Conservation (phyloP, 35 echinoderm and acorn worm genomes). For the Chiridota heheva region DNA sequence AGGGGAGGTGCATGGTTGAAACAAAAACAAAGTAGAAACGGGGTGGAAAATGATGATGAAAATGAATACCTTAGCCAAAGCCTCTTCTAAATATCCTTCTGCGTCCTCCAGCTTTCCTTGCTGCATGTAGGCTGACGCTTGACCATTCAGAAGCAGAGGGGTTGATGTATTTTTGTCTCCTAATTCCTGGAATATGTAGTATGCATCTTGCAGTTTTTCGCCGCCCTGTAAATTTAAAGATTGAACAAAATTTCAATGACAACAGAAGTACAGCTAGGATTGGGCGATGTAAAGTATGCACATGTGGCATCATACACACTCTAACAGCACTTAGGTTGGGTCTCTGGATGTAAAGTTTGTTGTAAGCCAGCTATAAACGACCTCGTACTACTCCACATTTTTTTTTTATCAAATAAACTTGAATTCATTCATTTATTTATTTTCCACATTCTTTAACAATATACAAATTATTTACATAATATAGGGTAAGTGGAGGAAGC, state of each 20-base stretch:
- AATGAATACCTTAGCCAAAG: conserved; percentile 90
- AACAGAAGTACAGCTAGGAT: background rate
- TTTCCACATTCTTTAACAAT: too few relatives aligned
- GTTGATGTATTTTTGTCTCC: conserved; percentile 92
- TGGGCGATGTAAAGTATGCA: background rate
- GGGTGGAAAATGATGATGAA: too few relatives aligned
- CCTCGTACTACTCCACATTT: too few relatives aligned
- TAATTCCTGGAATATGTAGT: conserved; percentile 96
- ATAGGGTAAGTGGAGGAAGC: too few relatives aligned
- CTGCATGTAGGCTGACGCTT: conserved; percentile 85
- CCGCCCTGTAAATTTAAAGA: conserved; percentile 61
- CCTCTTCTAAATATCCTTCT: conserved; percentile 81
- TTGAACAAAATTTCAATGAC: background rate
- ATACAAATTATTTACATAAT: too few relatives aligned
- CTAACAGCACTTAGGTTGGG: background rate
- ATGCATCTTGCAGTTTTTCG: conserved; percentile 99
- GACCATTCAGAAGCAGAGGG: conserved; percentile 83
- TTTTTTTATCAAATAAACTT: too few relatives aligned
- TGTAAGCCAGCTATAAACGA: too few relatives aligned
- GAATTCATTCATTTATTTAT: too few relatives aligned
- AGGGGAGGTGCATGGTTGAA: too few relatives aligned
- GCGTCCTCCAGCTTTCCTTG: conserved; percentile 94
- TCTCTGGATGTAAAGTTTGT: background rate
- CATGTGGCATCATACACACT: too few relatives aligned
- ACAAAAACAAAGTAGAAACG: too few relatives aligned